Evolutionary conservation across 2,888 invertebrate genomes (phyloP).

Genomic region (Micropterix aruncella): DNA sequence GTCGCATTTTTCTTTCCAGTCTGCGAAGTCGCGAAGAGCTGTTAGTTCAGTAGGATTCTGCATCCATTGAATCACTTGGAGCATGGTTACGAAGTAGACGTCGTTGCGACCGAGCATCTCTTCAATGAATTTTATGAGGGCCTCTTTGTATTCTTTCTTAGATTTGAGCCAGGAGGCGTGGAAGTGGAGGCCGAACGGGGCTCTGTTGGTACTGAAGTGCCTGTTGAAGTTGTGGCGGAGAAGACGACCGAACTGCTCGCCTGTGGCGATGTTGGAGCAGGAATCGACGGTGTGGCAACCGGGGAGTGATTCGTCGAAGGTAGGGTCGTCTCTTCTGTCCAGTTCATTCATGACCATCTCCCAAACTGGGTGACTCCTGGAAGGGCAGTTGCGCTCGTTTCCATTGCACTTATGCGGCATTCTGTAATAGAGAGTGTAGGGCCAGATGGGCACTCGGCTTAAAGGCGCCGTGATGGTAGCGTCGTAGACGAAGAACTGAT

Average conservation of each 20-base stretch:
- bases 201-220: slow-evolving; percentile 85
- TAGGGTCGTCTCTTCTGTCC: slow-evolving; percentile 85
- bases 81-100: slow-evolving; percentile 85
- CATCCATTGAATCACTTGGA: slow-evolving; percentile 92
- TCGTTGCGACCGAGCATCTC: slow-evolving; percentile 82
- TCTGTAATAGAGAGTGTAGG: slow-evolving; percentile 91
- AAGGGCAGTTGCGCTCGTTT: slow-evolving; percentile 87
- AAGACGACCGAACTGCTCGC: slow-evolving; percentile 80
- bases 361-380: slow-evolving; percentile 85
- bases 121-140: slow-evolving; percentile 84
- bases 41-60: slow-evolving; percentile 84
- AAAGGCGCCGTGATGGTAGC: slow-evolving; percentile 87
- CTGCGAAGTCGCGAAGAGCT: slow-evolving; percentile 77
- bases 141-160: slow-evolving; percentile 85
- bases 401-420: slow-evolving; percentile 94
- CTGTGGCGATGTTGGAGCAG: slow-evolving; percentile 83
- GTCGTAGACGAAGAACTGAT: slow-evolving; percentile 89
- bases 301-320: slow-evolving; percentile 83
- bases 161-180: slow-evolving; percentile 92
- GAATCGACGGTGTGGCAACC: slow-evolving; percentile 93
- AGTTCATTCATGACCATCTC: slow-evolving; percentile 95
- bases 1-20: slow-evolving; percentile 93
- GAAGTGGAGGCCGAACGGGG: slow-evolving; percentile 86
- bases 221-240: slow-evolving; percentile 90
- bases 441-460: slow-evolving; percentile 87